A percentile compares a stretch with the other conserved stretches of the same genome.
Conservation (phyloP, 2,113 vertebrate species). For the Phalacrocorax aristotelis region DNA sequence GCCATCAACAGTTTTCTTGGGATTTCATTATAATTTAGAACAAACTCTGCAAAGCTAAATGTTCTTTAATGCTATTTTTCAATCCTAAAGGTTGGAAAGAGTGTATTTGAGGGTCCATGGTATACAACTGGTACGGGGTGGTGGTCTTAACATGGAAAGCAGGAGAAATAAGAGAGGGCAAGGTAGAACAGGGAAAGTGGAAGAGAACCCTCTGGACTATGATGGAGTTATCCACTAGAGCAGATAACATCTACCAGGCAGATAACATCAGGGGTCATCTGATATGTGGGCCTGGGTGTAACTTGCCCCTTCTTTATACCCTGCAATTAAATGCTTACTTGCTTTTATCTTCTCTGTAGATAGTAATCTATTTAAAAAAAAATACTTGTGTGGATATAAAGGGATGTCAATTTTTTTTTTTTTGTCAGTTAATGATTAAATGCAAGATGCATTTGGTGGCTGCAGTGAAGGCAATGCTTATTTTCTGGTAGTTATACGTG, state of each 20-base stretch:
- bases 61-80: not conserved
- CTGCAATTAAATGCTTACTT: not conserved
- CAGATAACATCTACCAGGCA: not conserved
- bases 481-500: not conserved
- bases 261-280: not conserved
- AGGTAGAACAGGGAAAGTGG: not conserved
- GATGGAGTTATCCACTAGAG: not conserved
- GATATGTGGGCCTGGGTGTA: not conserved
- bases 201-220: not conserved
- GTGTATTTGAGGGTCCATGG: not conserved
- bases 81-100: not conserved
- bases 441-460: not conserved
- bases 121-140: not conserved
- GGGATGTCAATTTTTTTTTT: not conserved
- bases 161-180: not conserved
- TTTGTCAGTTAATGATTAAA: not conserved
- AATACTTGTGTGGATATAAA: not conserved
- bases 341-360: not conserved
- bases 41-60: not conserved
- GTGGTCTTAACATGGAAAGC: not conserved
- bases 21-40: not conserved
- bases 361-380: not conserved
- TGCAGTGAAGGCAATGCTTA: not conserved
- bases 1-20: not conserved
- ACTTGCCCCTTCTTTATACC: not conserved